These are phyloP conservation scores for Petaurus breviceps DNA, from an alignment of 2,113 vertebrate species.

Conservation along the genomic window DNA sequence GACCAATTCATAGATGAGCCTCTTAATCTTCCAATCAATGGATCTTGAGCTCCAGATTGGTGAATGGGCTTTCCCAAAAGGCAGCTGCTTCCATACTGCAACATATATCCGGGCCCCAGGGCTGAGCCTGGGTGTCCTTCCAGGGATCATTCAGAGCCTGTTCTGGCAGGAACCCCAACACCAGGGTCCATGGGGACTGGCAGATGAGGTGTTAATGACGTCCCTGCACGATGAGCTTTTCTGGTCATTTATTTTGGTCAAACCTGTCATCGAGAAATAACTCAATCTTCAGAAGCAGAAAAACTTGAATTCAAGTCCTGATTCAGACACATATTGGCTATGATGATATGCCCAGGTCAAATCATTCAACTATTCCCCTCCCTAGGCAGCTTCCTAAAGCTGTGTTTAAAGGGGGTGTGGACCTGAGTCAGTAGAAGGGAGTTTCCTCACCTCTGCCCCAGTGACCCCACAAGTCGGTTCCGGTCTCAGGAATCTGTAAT, in stretches of 20 bases:
- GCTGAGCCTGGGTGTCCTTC: not conserved
- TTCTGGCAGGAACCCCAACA: too few relatives aligned
- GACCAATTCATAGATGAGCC: too few relatives aligned
- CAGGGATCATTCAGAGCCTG: not conserved
- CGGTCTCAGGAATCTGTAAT: not conserved
- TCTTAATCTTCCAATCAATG: not conserved
- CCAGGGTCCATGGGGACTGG: too few relatives aligned
- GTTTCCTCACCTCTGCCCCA: not conserved
- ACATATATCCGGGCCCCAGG: not conserved
- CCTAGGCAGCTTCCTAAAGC: not conserved
- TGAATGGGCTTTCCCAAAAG: not conserved
- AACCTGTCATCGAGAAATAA: not conserved
- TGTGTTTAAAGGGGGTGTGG: not conserved
- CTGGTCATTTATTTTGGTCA: not conserved
- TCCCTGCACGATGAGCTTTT: not conserved
- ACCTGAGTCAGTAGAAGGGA: not conserved
- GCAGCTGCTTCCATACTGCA: not conserved
- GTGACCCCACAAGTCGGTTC: not conserved
- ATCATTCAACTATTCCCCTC: not conserved
- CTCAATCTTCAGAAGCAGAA: not conserved
- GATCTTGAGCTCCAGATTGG: not conserved
- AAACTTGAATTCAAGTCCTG: not conserved
- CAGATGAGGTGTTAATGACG: too few relatives aligned
- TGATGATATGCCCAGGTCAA: not conserved
- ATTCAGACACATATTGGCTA: not conserved